Evolutionary conservation across 2,113 vertebrate genomes (phyloP).

Genomic region (Chloroceryle aenea): DNA sequence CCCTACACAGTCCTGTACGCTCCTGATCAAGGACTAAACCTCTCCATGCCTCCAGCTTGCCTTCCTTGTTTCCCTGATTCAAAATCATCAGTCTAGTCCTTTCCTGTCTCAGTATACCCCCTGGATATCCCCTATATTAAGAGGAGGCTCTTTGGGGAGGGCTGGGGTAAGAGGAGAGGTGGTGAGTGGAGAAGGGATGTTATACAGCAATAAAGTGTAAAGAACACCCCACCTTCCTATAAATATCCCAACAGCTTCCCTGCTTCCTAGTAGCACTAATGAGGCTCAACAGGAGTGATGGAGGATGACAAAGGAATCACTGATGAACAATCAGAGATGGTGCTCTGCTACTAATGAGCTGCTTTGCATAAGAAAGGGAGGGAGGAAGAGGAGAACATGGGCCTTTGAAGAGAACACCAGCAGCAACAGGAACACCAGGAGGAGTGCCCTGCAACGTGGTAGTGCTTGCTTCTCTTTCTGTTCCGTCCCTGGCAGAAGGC

Average conservation of each 20-base stretch:
- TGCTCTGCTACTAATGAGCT: neutral
- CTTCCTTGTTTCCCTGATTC: neutral
- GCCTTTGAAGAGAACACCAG: neutral
- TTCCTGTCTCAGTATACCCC: neutral
- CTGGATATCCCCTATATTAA: neutral
- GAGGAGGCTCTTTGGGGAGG: neutral
- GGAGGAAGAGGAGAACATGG: neutral
- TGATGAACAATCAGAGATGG: conserved; percentile 63
- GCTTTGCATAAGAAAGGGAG: conserved; percentile 25
- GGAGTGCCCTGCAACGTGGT: neutral
- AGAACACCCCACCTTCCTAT: conserved; percentile 32
- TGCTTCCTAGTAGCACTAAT: conserved; percentile 46
- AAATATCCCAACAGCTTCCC: conserved; percentile 19
- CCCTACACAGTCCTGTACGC: fast-evolving
- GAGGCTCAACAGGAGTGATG: conserved; percentile 39
- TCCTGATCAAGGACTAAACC: neutral
- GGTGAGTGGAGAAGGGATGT: neutral
- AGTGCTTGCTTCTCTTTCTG: neutral
- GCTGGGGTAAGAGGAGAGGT: neutral
- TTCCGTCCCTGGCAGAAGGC: neutral
- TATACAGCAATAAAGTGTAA: neutral
- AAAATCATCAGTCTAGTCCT: neutral
- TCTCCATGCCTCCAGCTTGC: neutral
- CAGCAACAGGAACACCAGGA: neutral
- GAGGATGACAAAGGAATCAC: conserved; percentile 26